phyloP scores from a whole-genome alignment of 2,797 vertebrate species.

The Sciaenops ocellatus region DNA sequence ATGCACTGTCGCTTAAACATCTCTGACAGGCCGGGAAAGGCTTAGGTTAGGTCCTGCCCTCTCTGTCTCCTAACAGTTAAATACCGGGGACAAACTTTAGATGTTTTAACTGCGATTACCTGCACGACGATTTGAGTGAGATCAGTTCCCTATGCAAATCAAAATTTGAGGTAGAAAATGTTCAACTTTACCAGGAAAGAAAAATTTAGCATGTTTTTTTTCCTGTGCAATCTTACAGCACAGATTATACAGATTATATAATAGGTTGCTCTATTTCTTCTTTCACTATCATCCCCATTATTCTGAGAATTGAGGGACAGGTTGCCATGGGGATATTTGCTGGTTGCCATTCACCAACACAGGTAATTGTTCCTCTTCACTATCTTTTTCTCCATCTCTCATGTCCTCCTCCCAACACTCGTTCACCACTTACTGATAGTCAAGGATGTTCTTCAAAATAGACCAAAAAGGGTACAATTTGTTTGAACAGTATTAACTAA shows the following conservation, averaged over 20 bases:
- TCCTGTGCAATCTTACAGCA: neutral
- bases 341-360: conserved; percentile 36
- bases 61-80: neutral
- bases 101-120: neutral
- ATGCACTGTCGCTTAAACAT: conserved; percentile 30
- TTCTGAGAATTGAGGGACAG: conserved; percentile 48
- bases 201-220: neutral
- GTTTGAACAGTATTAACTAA: neutral
- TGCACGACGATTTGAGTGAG: neutral
- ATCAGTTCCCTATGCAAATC: neutral
- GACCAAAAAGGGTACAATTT: neutral
- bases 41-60: neutral
- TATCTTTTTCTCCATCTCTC: conserved; percentile 25
- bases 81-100: neutral
- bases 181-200: neutral
- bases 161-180: neutral
- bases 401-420: conserved; percentile 23
- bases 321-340: conserved; percentile 69
- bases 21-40: conserved; percentile 49
- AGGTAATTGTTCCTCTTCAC: conserved; percentile 61
- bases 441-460: conserved; percentile 21
- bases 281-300: conserved; percentile 29
- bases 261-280: conserved; percentile 24
- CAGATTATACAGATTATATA: conserved; percentile 22
- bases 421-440: conserved; percentile 37